Conservation (phyloP, 2,113 vertebrate genomes). For the Ondatra zibethicus region DNA sequence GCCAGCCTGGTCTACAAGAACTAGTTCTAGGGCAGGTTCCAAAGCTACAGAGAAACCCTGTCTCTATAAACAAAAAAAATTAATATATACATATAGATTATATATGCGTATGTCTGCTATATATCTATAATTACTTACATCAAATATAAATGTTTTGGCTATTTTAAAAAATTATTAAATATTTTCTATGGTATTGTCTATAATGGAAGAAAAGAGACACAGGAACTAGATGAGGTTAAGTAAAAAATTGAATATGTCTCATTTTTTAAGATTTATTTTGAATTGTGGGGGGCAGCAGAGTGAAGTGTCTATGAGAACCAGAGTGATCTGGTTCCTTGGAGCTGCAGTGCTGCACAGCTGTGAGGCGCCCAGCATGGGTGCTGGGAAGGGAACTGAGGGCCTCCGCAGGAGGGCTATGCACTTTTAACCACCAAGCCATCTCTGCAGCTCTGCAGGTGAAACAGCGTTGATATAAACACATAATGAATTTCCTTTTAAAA, state of each 20-base stretch:
- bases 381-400: neutral
- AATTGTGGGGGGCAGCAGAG: neutral
- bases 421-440: neutral
- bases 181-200: conserved; percentile 59
- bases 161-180: conserved; percentile 3
- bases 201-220: neutral
- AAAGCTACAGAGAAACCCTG: no score
- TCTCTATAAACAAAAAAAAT: no score
- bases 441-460: neutral
- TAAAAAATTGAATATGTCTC: neutral
- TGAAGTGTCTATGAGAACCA: neutral
- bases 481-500: conserved; percentile 1
- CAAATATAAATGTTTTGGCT: conserved; percentile 2
- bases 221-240: neutral
- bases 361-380: neutral
- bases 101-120: neutral
- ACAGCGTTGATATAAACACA: neutral
- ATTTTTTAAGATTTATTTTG: neutral
- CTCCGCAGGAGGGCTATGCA: neutral
- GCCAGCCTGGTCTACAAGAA: no score
- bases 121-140: neutral
- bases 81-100: no score
- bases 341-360: neutral
- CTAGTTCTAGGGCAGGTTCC: no score
- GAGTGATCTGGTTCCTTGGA: neutral